Percentiles rank a stretch among this genome's conserved stretches.
phyloP scores from a whole-genome alignment of 2,113 vertebrate species.

The Morone saxatilis region DNA sequence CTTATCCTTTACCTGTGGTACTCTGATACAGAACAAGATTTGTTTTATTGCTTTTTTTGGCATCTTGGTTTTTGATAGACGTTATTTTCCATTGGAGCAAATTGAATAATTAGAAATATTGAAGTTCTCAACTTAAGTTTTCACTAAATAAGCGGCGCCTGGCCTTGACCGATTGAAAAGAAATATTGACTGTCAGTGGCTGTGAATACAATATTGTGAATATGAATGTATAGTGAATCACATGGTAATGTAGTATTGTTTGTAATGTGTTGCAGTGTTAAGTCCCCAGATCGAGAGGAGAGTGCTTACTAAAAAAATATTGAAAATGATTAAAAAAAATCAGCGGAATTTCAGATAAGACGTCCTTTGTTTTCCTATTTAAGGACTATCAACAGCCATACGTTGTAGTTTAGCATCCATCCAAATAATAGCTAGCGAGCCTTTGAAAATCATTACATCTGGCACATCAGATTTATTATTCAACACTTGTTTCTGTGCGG shows the following conservation, averaged over 20 bases:
- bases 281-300: not conserved
- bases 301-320: not conserved
- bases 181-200: not conserved
- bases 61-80: not conserved
- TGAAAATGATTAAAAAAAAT: not conserved
- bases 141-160: not conserved
- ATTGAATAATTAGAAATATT: not conserved
- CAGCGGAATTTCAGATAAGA: not conserved
- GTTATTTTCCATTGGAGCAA: not conserved
- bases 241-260: conserved; percentile 21
- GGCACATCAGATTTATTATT: conserved; percentile 14
- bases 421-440: not conserved
- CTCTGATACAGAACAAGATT: not conserved
- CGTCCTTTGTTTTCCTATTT: not conserved
- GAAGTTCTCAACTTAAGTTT: conserved; percentile 18
- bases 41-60: not conserved
- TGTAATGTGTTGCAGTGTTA: conserved; percentile 13
- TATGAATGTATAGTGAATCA: conserved; percentile 47
- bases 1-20: not conserved
- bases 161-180: not conserved
- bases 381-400: not conserved
- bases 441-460: conserved; percentile 7
- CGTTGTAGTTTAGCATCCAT: not conserved
- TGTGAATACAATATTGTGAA: conserved; percentile 39
- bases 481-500: not conserved